A percentile compares a stretch with the other conserved stretches of the same genome.
phyloP scores from a whole-genome alignment of 2,797 vertebrate genomes.

The Sciurus vulgaris region DNA sequence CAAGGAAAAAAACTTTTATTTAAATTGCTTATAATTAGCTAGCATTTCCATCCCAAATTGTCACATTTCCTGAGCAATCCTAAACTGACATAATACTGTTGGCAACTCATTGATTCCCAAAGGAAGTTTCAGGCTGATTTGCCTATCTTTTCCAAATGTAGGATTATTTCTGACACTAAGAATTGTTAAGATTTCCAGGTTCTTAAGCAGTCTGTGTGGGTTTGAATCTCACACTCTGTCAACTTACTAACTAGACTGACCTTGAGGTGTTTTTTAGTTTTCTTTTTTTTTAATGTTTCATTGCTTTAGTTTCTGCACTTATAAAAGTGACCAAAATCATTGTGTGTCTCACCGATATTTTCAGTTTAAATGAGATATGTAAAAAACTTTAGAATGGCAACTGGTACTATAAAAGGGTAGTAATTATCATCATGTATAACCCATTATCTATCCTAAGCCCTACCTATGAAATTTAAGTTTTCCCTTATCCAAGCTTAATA shows the following conservation, averaged over 20 bases:
- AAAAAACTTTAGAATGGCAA: background rate
- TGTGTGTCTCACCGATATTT: background rate
- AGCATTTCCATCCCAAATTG: background rate
- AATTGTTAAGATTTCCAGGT: background rate
- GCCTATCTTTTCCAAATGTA: background rate
- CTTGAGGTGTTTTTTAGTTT: background rate
- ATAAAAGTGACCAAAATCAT: background rate
- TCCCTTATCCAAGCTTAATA: background rate
- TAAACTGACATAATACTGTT: background rate
- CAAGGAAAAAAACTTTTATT: background rate
- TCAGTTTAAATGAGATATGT: background rate
- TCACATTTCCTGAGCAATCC: background rate
- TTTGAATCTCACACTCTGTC: background rate
- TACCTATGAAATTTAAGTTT: background rate
- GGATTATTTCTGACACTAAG: background rate
- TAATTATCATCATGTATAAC: too few relatives aligned
- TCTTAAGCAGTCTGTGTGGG: background rate
- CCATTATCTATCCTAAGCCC: fast-evolving
- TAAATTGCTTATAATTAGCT: background rate
- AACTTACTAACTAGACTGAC: background rate
- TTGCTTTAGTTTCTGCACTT: background rate
- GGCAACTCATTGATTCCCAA: background rate
- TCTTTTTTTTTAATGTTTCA: background rate
- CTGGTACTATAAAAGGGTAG: background rate
- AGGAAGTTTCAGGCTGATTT: background rate